Evolutionary conservation across 2,113 vertebrate species (phyloP).

Genomic region (Pangasianodon gigas): DNA sequence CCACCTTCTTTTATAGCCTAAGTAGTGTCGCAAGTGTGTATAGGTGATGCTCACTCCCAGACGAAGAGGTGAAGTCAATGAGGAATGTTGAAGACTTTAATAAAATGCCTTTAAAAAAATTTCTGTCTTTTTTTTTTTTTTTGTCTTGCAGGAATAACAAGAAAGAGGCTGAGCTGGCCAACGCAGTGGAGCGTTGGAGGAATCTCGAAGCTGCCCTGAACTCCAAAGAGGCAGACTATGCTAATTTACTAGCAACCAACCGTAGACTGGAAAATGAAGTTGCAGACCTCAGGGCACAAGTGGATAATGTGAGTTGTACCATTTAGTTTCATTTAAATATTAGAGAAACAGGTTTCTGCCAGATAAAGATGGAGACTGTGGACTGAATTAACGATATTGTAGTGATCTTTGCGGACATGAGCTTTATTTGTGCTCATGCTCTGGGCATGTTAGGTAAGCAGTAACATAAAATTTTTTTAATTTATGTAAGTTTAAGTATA

Average conservation of each 20-base stretch:
- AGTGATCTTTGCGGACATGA: not conserved
- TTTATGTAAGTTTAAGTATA: no score
- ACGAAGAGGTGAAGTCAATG: not conserved
- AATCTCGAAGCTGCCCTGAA: slow-evolving; percentile 71
- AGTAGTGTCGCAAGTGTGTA: not conserved
- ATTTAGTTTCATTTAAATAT: not conserved
- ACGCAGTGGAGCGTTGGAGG: slow-evolving; percentile 65
- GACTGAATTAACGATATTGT: not conserved
- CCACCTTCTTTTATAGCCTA: not conserved
- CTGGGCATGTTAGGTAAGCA: not conserved
- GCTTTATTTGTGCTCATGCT: not conserved
- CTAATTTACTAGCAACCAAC: slow-evolving; percentile 70
- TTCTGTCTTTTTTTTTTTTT: not conserved
- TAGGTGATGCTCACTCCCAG: no score
- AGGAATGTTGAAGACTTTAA: not conserved
- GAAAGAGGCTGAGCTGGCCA: slow-evolving; percentile 74
- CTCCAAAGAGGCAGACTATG: slow-evolving; percentile 72
- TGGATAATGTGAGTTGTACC: slow-evolving; percentile 69
- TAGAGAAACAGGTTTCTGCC: not conserved
- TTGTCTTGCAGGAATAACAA: slow-evolving; percentile 73
- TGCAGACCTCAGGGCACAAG: slow-evolving; percentile 68
- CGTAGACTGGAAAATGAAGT: slow-evolving; percentile 64
- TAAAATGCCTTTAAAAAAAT: not conserved
- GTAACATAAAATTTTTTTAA: no score
- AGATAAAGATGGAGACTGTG: not conserved